Evolutionary conservation across 2,797 vertebrate genomes (phyloP).

Genomic region (Gymnoscopelus braueri): DNA sequence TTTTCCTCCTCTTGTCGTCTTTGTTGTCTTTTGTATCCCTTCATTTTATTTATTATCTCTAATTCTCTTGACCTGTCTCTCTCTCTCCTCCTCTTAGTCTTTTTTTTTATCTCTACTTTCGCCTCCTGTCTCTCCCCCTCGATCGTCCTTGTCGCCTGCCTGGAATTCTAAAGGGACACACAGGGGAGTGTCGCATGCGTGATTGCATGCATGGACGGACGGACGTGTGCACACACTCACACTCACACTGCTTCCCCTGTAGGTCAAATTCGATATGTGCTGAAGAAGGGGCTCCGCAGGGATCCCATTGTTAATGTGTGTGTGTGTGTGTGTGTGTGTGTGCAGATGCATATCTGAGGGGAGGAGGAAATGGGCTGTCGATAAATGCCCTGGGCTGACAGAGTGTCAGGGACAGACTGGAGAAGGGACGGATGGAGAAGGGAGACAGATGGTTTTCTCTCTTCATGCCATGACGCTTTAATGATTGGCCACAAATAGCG

Average conservation of each 20-base stretch:
- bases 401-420: slow-evolving; percentile 33
- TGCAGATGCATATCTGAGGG: background rate
- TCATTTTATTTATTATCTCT: too few species aligned
- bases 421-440: slow-evolving; percentile 32
- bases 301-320: background rate
- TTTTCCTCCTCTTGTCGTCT: too few species aligned
- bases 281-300: too few species aligned
- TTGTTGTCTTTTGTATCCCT: too few species aligned
- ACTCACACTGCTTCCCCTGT: background rate
- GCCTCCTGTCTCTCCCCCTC: background rate
- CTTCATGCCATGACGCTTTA: slow-evolving; percentile 18
- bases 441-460: slow-evolving; percentile 17
- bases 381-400: slow-evolving; percentile 45
- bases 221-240: slow-evolving; percentile 4
- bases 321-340: background rate
- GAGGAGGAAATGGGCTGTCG: slow-evolving; percentile 26
- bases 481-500: slow-evolving; percentile 33
- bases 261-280: too few species aligned
- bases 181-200: background rate
- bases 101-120: slow-evolving; percentile 13
- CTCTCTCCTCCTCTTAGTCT: background rate
- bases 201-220: background rate
- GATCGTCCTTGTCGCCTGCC: background rate
- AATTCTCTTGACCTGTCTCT: background rate
- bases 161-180: slow-evolving; percentile 33